phyloP scores from a whole-genome alignment of 2,797 vertebrate species.

The Astyanax mexicanus region DNA sequence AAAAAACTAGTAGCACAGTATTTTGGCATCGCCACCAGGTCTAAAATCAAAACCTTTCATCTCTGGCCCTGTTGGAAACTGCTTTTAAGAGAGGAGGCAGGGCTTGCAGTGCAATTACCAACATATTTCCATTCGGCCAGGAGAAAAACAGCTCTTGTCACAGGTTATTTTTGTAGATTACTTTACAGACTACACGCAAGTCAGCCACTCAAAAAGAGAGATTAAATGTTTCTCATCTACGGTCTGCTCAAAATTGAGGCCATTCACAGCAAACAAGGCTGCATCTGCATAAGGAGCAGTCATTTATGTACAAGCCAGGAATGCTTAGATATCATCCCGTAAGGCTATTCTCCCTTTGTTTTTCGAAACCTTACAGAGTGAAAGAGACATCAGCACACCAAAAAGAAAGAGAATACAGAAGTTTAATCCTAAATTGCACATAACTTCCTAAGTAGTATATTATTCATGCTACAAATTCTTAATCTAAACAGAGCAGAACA shows the following conservation, averaged over 20 bases:
- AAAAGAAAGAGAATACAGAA: too few relatives aligned
- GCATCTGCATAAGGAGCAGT: background rate
- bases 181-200: constrained; percentile 56
- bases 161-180: constrained; percentile 67
- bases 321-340: constrained; percentile 4
- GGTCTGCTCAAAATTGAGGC: constrained; percentile 4
- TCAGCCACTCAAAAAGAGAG: constrained; percentile 28
- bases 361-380: too few relatives aligned
- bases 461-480: too few relatives aligned
- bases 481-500: too few relatives aligned
- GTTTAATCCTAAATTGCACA: too few relatives aligned
- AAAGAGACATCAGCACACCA: too few relatives aligned
- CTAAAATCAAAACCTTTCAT: constrained; percentile 55
- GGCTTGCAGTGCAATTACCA: constrained; percentile 65
- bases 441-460: too few relatives aligned
- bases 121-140: constrained; percentile 68
- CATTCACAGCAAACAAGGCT: constrained; percentile 28
- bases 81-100: constrained; percentile 60
- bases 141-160: constrained; percentile 61
- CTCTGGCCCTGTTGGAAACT: constrained; percentile 53
- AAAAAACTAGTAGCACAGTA: constrained; percentile 62
- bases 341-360: too few relatives aligned
- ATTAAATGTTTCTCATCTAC: constrained; percentile 36
- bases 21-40: constrained; percentile 62
- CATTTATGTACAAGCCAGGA: constrained; percentile 22